These are phyloP conservation scores for Sus scrofa DNA, from an alignment of 2,113 vertebrate species.

Conservation along the genomic window T2T-Sscrofa CM000817.6:18549001-18549500, in stretches of 20 bases:
- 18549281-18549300: neutral
- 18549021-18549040: too few species aligned
- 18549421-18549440: neutral
- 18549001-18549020: neutral
- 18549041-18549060: too few species aligned
- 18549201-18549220: neutral
- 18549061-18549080: too few species aligned
- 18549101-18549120: too few species aligned
- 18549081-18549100: too few species aligned
- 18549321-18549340: neutral
- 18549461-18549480: neutral
- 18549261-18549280: neutral
- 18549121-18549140: neutral
- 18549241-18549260: neutral
- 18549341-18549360: slow-evolving; percentile 30
- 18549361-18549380: neutral
- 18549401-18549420: neutral
- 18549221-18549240: neutral
- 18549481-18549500: neutral
- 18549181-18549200: neutral
- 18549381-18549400: slow-evolving; percentile 5
- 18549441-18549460: neutral
- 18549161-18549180: neutral
- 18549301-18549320: slow-evolving; percentile 9
- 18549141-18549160: neutral